These are phyloP conservation scores for Batillaria attramentaria DNA, from an alignment of 1,140 invertebrate species.

Conservation along the genomic window DNA sequence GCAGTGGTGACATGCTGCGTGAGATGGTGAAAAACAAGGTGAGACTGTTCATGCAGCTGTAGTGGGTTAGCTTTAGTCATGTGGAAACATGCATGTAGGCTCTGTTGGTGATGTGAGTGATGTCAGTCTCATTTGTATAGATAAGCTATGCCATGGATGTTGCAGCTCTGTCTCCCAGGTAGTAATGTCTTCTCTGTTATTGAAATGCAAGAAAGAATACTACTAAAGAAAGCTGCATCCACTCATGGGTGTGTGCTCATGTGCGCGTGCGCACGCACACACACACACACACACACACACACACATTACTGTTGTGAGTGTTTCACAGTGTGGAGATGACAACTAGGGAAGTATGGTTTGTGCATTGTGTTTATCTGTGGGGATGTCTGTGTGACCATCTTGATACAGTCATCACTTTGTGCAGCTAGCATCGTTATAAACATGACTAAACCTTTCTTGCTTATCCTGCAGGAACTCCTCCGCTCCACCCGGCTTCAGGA, in stretches of 20 bases:
- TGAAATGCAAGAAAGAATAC: neutral
- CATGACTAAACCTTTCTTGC: neutral
- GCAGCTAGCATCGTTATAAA: neutral
- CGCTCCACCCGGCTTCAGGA: slow-evolving; percentile 83
- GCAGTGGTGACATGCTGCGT: slow-evolving; percentile 64
- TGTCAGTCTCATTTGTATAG: neutral
- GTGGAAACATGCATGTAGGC: no score
- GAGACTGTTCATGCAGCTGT: neutral
- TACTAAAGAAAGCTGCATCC: no score
- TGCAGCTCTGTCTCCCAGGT: no score
- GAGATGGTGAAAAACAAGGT: slow-evolving; percentile 69
- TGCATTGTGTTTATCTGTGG: no score
- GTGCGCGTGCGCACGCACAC: no score
- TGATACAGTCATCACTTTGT: neutral
- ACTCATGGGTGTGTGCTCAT: no score
- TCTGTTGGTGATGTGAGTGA: neutral
- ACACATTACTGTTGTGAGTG: neutral
- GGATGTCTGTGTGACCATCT: neutral
- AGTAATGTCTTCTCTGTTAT: neutral
- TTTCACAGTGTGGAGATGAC: neutral
- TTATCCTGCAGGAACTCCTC: slow-evolving; percentile 57
- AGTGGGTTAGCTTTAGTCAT: neutral
- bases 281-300: neutral
- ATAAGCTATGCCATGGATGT: neutral
- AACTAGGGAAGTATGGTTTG: neutral